These are phyloP conservation scores for Serrognathus titanus DNA, from an alignment of 2,888 invertebrate species.

Conservation along the genomic window DNA sequence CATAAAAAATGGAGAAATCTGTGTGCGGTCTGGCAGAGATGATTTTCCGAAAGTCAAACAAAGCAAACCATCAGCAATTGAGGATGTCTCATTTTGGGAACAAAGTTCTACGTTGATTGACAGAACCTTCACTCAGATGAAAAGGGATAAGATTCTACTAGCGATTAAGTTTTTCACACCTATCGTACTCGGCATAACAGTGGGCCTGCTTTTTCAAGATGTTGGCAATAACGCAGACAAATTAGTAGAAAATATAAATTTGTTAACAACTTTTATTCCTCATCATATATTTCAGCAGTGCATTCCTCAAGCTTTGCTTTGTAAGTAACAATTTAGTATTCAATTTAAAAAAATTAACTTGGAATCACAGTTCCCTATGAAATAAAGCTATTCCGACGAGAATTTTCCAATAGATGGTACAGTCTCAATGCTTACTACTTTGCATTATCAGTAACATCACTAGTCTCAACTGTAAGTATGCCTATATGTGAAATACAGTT, in stretches of 20 bases:
- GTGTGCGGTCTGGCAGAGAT: too few relatives aligned
- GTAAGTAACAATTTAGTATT: constrained; percentile 8
- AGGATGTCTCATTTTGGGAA: too few relatives aligned
- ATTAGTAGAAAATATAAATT: constrained; percentile 1
- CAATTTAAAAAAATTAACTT: neutral
- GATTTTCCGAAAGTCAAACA: too few relatives aligned
- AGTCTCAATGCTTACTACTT: constrained; percentile 72
- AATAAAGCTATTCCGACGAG: constrained; percentile 70
- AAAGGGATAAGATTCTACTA: constrained; percentile 9
- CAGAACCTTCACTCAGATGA: constrained; percentile 3
- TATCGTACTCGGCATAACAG: constrained; percentile 3
- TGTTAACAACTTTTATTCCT: constrained; percentile 4
- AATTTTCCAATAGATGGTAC: constrained; percentile 81
- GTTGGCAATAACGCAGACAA: constrained; percentile 11
- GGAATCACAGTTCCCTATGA: constrained; percentile 65
- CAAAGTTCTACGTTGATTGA: too few relatives aligned
- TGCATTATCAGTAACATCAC: constrained; percentile 68
- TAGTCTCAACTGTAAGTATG: constrained; percentile 65
- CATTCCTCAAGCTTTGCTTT: constrained; percentile 12
- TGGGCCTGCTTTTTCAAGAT: constrained; percentile 8
- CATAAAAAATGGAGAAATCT: too few relatives aligned
- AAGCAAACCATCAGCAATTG: too few relatives aligned
- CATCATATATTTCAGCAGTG: constrained; percentile 14
- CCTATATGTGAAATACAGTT: too few relatives aligned
- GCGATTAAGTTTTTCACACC: constrained; percentile 13